Base-by-base conservation (phyloP, 2,888 invertebrate genomes). In the Synergus itoensis region DNA sequence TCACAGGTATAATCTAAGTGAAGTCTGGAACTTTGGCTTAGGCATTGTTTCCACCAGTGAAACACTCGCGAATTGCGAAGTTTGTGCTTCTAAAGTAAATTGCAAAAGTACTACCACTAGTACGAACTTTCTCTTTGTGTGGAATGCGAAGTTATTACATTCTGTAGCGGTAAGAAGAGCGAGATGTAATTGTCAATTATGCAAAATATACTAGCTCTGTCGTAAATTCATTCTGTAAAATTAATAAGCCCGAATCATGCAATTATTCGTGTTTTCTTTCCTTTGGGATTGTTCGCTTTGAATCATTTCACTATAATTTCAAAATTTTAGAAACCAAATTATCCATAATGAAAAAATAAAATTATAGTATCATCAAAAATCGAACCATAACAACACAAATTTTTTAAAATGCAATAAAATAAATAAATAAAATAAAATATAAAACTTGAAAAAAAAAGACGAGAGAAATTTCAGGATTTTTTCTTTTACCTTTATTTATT, bases 121-220 rank as follows among this genome's bases (percentile, higher is more conserved):
- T 48, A 48, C 14, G 45, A 69, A 36, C 69, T 45, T 28, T 9
- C 28, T 48, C 48, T 28, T 69, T 16, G 28, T 36, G 48, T 28
- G 16, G 48, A 48, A 69, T 69, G 36, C 69, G 28, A 48, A 48
- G 48, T 48, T 48, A 69, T 48, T 48, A 69, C 28, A 69, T 69
- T 69, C 16, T 69, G 28, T 69, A 45, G 48, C 28, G 43, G 69
- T 3, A 65, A 65, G 64, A 65, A 41, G 41, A 65, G 40, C 69
- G 48, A 21, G 28, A 48, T 69, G 69, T 45, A 69, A 69, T 69
- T 69, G 69, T 48, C 48, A 69, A 48, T 69, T 69, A 69, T 69
- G 48, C 69, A 69, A 69, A 69, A 69, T 48, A 45, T 69, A 41
- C 67, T 45, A 67, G 43, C 21, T 67, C 18, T 45, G 43, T 45